phyloP scores from a whole-genome alignment of 2,797 vertebrate species.

The Bovichtus variegatus region DNA sequence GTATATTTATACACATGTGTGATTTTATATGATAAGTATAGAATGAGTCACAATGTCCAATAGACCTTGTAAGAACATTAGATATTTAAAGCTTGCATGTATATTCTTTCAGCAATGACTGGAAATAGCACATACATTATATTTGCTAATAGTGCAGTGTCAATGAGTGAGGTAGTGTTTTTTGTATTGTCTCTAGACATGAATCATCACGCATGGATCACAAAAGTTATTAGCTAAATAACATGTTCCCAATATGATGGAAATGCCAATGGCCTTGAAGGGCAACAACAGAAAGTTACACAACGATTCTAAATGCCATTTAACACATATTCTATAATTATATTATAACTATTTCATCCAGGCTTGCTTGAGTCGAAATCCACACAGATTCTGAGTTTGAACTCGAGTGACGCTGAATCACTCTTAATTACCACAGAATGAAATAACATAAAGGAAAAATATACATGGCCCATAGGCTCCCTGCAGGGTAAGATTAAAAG shows the following conservation, averaged over 20 bases:
- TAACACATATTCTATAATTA: background rate
- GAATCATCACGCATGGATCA: slow-evolving; percentile 1
- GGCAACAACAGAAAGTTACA: background rate
- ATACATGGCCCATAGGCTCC: slow-evolving; percentile 31
- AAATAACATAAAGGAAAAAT: slow-evolving; percentile 31
- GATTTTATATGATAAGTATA: too few relatives aligned
- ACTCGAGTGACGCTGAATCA: slow-evolving; percentile 17
- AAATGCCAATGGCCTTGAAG: slow-evolving; percentile 8
- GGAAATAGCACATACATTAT: background rate
- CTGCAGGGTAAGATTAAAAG: slow-evolving; percentile 25
- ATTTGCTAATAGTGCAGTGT: background rate
- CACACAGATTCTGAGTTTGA: background rate
- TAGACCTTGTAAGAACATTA: background rate
- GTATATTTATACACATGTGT: background rate
- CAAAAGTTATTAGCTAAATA: slow-evolving; percentile 1
- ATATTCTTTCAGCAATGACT: background rate
- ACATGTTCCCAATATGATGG: background rate
- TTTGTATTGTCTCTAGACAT: background rate
- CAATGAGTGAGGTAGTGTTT: background rate
- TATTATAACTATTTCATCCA: background rate
- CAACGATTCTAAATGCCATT: slow-evolving; percentile 10
- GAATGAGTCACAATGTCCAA: background rate
- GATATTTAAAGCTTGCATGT: background rate
- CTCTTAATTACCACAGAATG: slow-evolving; percentile 32
- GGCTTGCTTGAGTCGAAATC: background rate